Conservation (phyloP, 2,797 vertebrate genomes). For the Vultur gryphus region DNA sequence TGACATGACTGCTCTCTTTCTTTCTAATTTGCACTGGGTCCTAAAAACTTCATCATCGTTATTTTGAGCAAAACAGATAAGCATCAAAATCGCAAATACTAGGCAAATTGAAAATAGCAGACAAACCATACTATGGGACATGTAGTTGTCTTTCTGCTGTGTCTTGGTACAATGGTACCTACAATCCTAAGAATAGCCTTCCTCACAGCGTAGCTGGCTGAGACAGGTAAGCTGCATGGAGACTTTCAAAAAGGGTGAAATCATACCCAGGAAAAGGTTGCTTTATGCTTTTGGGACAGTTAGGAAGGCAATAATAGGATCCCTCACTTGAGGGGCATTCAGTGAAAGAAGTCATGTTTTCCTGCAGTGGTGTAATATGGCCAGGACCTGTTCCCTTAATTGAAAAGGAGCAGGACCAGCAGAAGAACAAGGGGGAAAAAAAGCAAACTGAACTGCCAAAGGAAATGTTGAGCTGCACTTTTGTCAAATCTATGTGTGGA, state of each 20-base stretch:
- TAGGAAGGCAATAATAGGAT: neutral
- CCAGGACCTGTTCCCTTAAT: neutral
- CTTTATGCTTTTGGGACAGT: neutral
- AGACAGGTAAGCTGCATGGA: neutral
- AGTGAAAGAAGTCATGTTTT: neutral
- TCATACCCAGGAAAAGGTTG: neutral
- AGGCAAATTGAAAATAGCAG: neutral
- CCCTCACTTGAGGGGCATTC: neutral
- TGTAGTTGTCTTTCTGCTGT: neutral
- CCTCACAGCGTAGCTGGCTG: neutral
- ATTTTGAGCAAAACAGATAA: neutral
- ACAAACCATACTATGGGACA: neutral
- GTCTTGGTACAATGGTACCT: neutral
- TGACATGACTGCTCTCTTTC: neutral
- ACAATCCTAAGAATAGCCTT: neutral
- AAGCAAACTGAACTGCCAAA: neutral
- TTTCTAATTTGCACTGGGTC: neutral
- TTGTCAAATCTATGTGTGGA: neutral
- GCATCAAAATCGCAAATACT: neutral
- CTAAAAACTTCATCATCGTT: neutral
- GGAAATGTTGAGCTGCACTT: neutral
- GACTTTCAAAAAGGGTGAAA: neutral
- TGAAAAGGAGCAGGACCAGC: neutral
- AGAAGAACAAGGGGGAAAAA: rapidly evolving
- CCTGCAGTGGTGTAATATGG: neutral